Evolutionary conservation across 2,888 invertebrate species (phyloP), one percentile per base, ranked within the genome.

Genomic region (Luffia ferchaultella): DNA sequence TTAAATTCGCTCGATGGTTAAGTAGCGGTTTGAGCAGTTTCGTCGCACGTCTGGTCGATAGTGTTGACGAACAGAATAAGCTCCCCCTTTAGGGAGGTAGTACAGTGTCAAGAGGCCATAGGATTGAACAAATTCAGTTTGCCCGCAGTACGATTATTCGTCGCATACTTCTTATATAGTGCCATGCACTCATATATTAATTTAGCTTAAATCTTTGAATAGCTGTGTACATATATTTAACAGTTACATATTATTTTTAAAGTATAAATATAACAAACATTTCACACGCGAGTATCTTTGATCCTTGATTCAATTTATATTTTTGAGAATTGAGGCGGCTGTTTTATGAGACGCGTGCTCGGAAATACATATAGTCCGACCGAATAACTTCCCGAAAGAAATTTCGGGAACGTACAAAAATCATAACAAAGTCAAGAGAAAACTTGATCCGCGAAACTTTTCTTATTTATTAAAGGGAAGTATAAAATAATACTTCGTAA

Each of bases 71-170:
- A 80, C 78, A 77, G 78, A 80, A 83, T 82, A 82, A 79, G 74
- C 78, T 77, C 72, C 76, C 76, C 75, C 68, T 43, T 62, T 58
- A 49, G 67, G 63, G 70, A 64, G 70, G 69, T 70, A 72, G 76
- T 70, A 76, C 68, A 76, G 77, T 78, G 80, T 83, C 82, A 83
- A 82, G 80, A 80, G 79, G 82, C 78, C 79, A 78, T 76, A 78
- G 78, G 80, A 83, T 82, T 82, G 79, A 80, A 82, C 80, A 76
- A 78, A 82, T 78, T 76, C 72, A 76, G 76, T 78, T 78, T 74
- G 72, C 73, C 78, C 73, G 68, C 74, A 77, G 74, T 78, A 80
- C 78, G 82, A 80, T 82, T 80, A 80, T 78, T 79, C 79, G 78
- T 78, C 80, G 79, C 74, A 78, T 76, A 49, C 49, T 49, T 49